A percentile compares a stretch with the other conserved stretches of the same genome.
phyloP scores from a whole-genome alignment of 2,888 invertebrate species.

The Himalopsyche anomala region DNA sequence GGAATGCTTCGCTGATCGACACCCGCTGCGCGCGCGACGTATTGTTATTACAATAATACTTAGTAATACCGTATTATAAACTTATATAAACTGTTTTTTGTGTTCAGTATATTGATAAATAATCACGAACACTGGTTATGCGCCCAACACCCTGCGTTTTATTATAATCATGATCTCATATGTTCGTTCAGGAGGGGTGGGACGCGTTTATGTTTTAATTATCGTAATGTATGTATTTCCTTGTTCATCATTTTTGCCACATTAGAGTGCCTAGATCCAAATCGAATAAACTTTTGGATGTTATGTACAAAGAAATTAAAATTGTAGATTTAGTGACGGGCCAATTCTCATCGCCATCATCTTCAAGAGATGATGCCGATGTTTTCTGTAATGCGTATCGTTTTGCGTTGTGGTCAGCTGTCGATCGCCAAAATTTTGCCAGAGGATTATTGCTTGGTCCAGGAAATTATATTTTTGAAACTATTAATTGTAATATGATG shows the following conservation, averaged over 20 bases:
- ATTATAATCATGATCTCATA: slow-evolving; percentile 45
- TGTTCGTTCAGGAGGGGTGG: slow-evolving; percentile 23
- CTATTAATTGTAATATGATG: too few species aligned
- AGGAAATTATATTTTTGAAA: background rate
- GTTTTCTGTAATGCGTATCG: slow-evolving; percentile 26
- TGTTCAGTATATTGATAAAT: slow-evolving; percentile 32
- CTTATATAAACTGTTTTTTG: slow-evolving; percentile 15
- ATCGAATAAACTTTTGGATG: slow-evolving; percentile 76
- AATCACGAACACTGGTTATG: background rate
- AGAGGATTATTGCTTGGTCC: background rate
- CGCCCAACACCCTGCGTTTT: slow-evolving; percentile 12
- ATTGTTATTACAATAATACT: slow-evolving; percentile 17
- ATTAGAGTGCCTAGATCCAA: slow-evolving; percentile 78
- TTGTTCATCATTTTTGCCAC: slow-evolving; percentile 65
- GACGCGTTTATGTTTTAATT: slow-evolving; percentile 73
- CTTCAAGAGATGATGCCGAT: background rate
- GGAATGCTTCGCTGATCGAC: slow-evolving; percentile 30
- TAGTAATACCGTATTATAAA: slow-evolving; percentile 22
- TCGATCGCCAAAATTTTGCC: slow-evolving; percentile 18
- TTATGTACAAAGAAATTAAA: slow-evolving; percentile 79
- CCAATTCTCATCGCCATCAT: slow-evolving; percentile 41
- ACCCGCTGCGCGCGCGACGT: slow-evolving; percentile 27
- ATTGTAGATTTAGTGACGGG: slow-evolving; percentile 63
- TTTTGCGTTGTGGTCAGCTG: slow-evolving; percentile 15
- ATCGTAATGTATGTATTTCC: background rate